Conservation (phyloP, 2,113 vertebrate genomes). For the Cottus gobio region DNA sequence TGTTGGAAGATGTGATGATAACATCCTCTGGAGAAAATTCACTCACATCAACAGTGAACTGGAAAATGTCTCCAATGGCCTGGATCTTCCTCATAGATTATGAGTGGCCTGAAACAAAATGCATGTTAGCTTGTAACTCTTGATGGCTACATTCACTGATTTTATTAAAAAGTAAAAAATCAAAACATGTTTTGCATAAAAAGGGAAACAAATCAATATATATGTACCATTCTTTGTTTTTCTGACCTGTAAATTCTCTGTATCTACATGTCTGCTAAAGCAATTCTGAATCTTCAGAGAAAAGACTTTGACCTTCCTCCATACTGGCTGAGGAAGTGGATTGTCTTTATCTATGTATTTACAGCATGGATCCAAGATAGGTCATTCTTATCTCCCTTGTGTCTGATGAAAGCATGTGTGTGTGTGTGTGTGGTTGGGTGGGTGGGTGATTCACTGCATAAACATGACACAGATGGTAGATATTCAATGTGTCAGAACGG, state of each 20-base stretch:
- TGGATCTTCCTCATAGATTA: constrained; percentile 81
- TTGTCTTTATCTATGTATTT: neutral
- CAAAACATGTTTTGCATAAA: neutral
- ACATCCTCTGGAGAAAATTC: constrained; percentile 92
- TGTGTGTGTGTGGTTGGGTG: neutral
- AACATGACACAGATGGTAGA: constrained; percentile 48
- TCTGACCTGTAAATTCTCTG: constrained; percentile 82
- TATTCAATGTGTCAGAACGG: constrained; percentile 48
- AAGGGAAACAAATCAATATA: neutral
- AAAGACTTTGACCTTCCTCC: constrained; percentile 82
- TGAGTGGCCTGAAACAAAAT: constrained; percentile 35
- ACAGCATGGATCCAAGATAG: neutral
- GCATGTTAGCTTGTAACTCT: neutral
- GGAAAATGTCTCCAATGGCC: constrained; percentile 87
- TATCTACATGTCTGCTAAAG: constrained; percentile 69
- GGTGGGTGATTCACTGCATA: constrained; percentile 31
- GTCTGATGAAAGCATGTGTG: neutral
- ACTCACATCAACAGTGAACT: constrained; percentile 90
- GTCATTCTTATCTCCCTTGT: constrained; percentile 8
- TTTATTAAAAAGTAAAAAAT: neutral
- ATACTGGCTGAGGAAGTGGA: constrained; percentile 67
- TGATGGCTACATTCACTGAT: neutral
- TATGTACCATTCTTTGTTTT: neutral
- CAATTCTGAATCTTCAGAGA: constrained; percentile 82
- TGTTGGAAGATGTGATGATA: constrained; percentile 90